A percentile compares a stretch with the other conserved stretches of the same genome.
phyloP scores from a whole-genome alignment of 2,888 invertebrate genomes.

The Phortica okadai region DNA sequence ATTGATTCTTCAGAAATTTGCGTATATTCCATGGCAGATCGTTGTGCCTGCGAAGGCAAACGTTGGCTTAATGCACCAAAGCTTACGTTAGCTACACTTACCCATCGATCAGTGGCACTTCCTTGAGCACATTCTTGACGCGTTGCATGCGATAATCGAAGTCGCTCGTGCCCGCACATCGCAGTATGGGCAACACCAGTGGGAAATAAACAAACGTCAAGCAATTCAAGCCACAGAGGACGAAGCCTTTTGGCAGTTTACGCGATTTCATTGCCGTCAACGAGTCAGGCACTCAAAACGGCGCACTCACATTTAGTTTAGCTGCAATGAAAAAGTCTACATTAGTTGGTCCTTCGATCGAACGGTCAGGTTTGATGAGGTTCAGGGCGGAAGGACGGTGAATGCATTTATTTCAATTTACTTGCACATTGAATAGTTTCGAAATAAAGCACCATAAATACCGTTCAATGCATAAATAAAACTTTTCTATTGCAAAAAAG shows the following conservation, averaged over 20 bases:
- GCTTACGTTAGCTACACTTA: constrained; percentile 60
- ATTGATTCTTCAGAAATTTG: constrained; percentile 82
- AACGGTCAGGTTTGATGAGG: too few species aligned
- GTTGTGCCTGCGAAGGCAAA: constrained; percentile 75
- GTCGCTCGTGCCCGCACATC: constrained; percentile 74
- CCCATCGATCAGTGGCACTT: constrained; percentile 82
- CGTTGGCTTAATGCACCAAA: not conserved
- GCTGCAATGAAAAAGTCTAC: not conserved
- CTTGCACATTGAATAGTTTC: constrained; percentile 49
- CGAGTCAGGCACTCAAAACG: constrained; percentile 57
- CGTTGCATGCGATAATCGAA: constrained; percentile 79
- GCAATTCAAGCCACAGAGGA: constrained; percentile 76
- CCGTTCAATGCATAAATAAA: constrained; percentile 3
- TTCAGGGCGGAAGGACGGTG: too few species aligned
- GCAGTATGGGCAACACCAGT: constrained; percentile 72
- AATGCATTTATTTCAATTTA: constrained; percentile 59
- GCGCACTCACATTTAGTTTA: constrained; percentile 42
- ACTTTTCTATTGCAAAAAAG: not conserved
- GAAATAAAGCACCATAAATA: constrained; percentile 9
- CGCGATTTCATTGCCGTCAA: constrained; percentile 76
- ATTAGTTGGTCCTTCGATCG: not conserved
- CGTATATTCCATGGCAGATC: constrained; percentile 84
- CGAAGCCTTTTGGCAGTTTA: constrained; percentile 75
- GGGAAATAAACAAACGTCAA: constrained; percentile 76
- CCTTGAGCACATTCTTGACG: constrained; percentile 79